Evolutionary conservation across 2,113 vertebrate genomes (phyloP).

Genomic region (Xerus inauris): DNA sequence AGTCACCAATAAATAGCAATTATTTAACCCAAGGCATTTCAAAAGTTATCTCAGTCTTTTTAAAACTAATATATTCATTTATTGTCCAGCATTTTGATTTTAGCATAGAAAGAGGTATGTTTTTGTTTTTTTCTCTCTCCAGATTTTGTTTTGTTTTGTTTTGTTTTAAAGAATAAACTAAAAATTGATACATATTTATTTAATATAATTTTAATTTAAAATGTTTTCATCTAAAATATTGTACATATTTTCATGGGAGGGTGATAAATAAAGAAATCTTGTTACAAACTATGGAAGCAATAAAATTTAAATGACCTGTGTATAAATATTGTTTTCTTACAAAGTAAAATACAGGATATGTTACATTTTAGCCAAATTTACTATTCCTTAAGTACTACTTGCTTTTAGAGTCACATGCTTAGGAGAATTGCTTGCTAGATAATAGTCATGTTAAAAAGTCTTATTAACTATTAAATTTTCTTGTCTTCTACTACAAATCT

Average conservation of each 20-base stretch:
- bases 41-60: neutral
- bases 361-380: neutral
- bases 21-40: neutral
- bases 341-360: neutral
- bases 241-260: neutral
- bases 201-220: neutral
- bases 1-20: neutral
- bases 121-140: no score
- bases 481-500: neutral
- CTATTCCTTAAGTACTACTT: neutral
- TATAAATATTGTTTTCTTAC: neutral
- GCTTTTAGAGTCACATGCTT: slow-evolving; percentile 22
- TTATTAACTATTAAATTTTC: slow-evolving; percentile 41
- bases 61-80: slow-evolving; percentile 15
- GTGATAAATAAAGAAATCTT: neutral
- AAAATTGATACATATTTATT: neutral
- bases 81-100: neutral
- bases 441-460: neutral
- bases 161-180: neutral
- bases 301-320: neutral
- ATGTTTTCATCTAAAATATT: neutral
- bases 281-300: neutral
- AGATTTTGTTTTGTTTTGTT: neutral
- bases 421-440: slow-evolving; percentile 44
- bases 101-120: neutral